Base-by-base conservation (phyloP, 2,888 invertebrate species). In the Balanococcus diminutus region DNA sequence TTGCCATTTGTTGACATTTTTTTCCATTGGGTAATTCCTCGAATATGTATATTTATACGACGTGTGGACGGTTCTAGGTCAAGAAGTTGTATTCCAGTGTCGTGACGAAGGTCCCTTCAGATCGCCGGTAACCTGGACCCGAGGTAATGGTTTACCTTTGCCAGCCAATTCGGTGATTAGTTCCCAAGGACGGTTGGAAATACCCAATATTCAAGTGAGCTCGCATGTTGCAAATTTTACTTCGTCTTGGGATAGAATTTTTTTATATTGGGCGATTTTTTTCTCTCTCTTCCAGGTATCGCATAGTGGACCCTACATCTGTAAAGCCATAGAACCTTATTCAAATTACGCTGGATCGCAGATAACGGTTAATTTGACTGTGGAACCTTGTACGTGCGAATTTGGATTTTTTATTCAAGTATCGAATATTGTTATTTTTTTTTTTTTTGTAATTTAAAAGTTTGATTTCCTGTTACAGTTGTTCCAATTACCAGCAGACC, bases 1-100 rank as follows among this genome's bases (percentile, higher is more conserved):
- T n/a, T n/a, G n/a, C n/a, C n/a, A n/a, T n/a, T n/a, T n/a, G n/a
- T n/a, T n/a, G n/a, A 51, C 2, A 56, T 51, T 42, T 31, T 67
- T 67, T 61, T 67, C 67, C 5, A 8, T 56, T 32, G 25, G 11
- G 28, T 22, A 67, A 14, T 19, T 32, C 8, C n/a, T 8, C 42
- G 9, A 84, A 39, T 67, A 39, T 83, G 56, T 16, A 28, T 51
- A n/a, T 82, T 36, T 19, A 36, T 81, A 51, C 39, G 8, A 39
- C 5, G 22, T 19, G 39, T 32, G 4, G 81, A 16, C 11, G 46
- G 8, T 51, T 87, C 19, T 87, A 96, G 98, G 96, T 90, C 94
- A 95, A 67, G 97, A 97, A 90, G 97, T 97, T 56, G 96, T 97
- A 46, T 96, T 98, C 92, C 95, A 95, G 90, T 98, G 98, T 89